These are phyloP conservation scores for Tuta absoluta DNA, from an alignment of 2,888 invertebrate species.

Conservation along the genomic window DNA sequence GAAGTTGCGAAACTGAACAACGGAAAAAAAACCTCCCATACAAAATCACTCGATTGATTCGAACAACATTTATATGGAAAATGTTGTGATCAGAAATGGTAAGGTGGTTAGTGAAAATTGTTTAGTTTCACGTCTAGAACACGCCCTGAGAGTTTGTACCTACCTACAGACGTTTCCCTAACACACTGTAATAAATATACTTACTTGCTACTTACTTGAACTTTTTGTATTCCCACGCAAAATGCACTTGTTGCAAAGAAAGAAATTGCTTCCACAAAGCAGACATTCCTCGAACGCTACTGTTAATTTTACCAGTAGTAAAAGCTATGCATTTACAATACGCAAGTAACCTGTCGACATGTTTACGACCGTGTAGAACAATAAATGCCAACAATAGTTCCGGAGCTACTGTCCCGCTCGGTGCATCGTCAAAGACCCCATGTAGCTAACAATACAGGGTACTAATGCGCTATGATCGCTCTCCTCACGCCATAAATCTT, in stretches of 20 bases:
- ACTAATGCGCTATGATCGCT: conserved; percentile 79
- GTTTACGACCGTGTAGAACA: conserved; percentile 72
- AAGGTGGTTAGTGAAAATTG: too few species aligned
- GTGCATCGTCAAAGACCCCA: conserved; percentile 59
- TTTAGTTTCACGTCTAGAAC: too few species aligned
- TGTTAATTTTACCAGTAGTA: conserved; percentile 35
- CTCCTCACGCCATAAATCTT: conserved; percentile 72
- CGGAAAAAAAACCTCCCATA: too few species aligned
- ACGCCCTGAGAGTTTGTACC: too few species aligned
- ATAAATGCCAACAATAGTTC: conserved; percentile 34
- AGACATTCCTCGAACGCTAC: conserved; percentile 48
- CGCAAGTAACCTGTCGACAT: conserved; percentile 70
- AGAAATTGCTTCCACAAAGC: conserved; percentile 29
- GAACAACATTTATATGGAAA: too few species aligned
- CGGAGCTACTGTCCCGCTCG: conserved; percentile 53
- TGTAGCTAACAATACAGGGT: conserved; percentile 67
- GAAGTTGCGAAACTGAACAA: too few species aligned
- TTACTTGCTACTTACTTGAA: neutral
- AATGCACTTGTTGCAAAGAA: conserved; percentile 19
- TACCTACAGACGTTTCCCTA: too few species aligned
- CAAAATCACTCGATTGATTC: too few species aligned
- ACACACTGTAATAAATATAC: too few species aligned
- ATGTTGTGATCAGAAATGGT: too few species aligned
- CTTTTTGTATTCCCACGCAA: conserved; percentile 23
- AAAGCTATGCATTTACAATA: conserved; percentile 22